Conservation (phyloP, 2,113 vertebrate genomes). For the Leucoraja erinaceus region DNA sequence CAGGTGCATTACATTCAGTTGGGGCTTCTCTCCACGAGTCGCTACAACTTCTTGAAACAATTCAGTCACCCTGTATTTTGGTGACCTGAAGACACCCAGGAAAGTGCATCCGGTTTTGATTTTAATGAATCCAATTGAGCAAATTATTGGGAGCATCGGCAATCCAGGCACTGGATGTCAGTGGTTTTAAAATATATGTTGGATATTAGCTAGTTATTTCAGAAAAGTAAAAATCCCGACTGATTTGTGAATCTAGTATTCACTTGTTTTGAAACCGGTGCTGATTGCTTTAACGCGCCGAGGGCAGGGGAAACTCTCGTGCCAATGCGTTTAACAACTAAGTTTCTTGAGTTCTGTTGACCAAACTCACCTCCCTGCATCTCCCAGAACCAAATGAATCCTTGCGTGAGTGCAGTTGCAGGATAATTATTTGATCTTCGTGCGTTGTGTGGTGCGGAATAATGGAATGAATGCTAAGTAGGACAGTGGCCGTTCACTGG, state of each 20-base stretch:
- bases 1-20: neutral
- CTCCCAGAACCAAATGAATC: neutral
- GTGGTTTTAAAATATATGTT: neutral
- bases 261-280: neutral
- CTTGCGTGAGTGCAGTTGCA: neutral
- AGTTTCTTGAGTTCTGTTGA: neutral
- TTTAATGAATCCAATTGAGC: neutral
- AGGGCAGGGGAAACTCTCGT: neutral
- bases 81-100: neutral
- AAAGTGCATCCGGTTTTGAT: neutral
- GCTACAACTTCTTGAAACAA: neutral
- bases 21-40: neutral
- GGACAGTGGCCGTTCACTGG: neutral
- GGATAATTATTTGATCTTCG: neutral
- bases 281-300: neutral
- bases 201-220: neutral
- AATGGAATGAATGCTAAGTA: constrained; percentile 4
- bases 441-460: neutral
- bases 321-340: neutral
- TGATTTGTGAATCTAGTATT: neutral
- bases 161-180: too few species aligned
- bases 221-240: neutral
- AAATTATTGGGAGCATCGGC: neutral
- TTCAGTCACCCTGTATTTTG: neutral
- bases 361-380: neutral